Base-by-base conservation (phyloP, 53 echinoderm and acorn worm species). In the Crossaster papposus region DNA sequence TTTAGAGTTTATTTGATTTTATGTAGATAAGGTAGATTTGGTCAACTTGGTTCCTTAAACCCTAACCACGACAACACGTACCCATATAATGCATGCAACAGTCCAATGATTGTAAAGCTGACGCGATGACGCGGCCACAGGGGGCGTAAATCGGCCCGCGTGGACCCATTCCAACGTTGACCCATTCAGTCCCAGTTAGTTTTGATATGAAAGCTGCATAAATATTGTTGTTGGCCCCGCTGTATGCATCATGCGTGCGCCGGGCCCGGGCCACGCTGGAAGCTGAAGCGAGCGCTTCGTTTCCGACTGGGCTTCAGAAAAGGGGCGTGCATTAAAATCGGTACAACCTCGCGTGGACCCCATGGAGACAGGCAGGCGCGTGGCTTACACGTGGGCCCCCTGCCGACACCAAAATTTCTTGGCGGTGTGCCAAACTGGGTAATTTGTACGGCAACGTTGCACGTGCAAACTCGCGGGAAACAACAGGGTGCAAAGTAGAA, bases 341-440 rank as follows among this genome's bases (percentile, higher is more conserved):
- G 62, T 23, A 6, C 72, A 84, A 84, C 84, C 84, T 84, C 84
- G 84, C 84, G 72, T 84, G 84, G 72, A 72, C 72, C 84, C 72
- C 44, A n/a, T n/a, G n/a, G n/a, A 72, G 84, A 72, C 84, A 65
- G 54, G 72, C 8, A 52, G 87, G 72, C 87, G 87, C 87, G 87
- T 87, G 87, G 76, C 76, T n/a, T 53, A 36, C 87, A 77, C 87
- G 87, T 87, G 87, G 87, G 77, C 51, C 51, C 44, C 28, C 38
- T n/a, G 85, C 22, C n/a, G 58, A 54, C 72, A 31, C 30, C 33
- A 53, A 22, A 36, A 54, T 85, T 72, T 73, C 70, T 77, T 87
- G 87, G 87, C 87, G 87, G 34, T 58, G 38, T 24, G 87, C 87
- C 87, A 87, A 87, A 78, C 80, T 36, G 77, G 87, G 77, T 87